Evolutionary conservation across 2,113 vertebrate genomes (phyloP).

Genomic region (Neomonachus schauinslandi): DNA sequence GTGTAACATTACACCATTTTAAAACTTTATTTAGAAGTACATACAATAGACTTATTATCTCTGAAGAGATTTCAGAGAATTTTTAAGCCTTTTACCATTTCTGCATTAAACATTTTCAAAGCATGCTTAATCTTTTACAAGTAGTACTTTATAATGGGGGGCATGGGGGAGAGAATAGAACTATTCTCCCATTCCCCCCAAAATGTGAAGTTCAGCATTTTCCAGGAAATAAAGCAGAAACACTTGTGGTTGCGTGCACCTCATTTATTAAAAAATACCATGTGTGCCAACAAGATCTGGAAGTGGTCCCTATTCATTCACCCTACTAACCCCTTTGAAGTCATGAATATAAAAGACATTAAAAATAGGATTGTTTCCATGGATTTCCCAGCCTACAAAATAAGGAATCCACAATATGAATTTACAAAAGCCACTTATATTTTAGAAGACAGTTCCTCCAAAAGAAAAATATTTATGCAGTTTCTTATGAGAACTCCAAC

Average conservation of each 20-base stretch:
- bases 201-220: background rate
- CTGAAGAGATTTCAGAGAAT: background rate
- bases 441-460: slow-evolving; percentile 35
- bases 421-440: background rate
- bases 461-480: slow-evolving; percentile 42
- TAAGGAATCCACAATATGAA: slow-evolving; percentile 13
- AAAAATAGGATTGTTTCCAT: background rate
- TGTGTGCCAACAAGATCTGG: background rate
- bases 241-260: background rate
- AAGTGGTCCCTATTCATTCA: background rate
- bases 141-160: background rate
- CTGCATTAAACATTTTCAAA: background rate
- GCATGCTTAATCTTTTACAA: background rate
- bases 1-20: background rate
- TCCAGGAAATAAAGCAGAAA: background rate
- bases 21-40: background rate
- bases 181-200: background rate
- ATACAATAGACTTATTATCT: background rate
- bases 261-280: background rate
- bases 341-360: background rate
- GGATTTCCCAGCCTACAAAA: slow-evolving; percentile 19
- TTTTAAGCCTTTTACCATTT: background rate
- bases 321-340: background rate
- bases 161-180: background rate
- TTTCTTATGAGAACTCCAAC: slow-evolving; percentile 32